Conservation (phyloP, 2,888 invertebrate genomes). For the Pheosia gnoma region DNA sequence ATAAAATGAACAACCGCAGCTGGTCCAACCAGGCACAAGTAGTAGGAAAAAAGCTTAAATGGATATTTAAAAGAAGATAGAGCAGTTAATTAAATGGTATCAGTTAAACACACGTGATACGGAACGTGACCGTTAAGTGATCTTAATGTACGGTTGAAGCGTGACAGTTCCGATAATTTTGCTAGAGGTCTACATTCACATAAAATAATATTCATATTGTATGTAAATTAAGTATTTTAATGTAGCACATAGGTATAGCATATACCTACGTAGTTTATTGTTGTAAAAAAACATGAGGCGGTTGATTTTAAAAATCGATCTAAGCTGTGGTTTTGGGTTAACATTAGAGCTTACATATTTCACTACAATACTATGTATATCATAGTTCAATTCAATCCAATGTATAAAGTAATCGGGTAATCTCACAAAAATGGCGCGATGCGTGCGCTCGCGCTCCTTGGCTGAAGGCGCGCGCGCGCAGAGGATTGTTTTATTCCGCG, state of each 20-base stretch:
- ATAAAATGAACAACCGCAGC: constrained; percentile 20
- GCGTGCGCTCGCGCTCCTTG: constrained; percentile 33
- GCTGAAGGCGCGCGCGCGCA: constrained; percentile 67
- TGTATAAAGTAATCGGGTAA: constrained; percentile 68
- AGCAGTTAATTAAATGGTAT: constrained; percentile 1
- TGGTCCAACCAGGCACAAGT: background rate
- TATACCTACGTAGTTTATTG: too few species aligned
- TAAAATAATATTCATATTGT: too few species aligned
- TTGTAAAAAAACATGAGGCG: too few species aligned
- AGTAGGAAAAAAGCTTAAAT: background rate
- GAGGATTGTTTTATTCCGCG: constrained; percentile 67
- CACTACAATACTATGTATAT: background rate
- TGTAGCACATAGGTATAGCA: too few species aligned
- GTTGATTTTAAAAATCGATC: too few species aligned
- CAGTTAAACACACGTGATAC: background rate
- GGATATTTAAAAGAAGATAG: background rate
- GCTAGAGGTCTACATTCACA: background rate
- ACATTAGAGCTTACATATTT: background rate
- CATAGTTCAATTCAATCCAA: constrained; percentile 56
- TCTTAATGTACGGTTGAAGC: background rate
- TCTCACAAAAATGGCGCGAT: constrained; percentile 57
- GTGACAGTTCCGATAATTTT: background rate
- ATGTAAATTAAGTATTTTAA: too few species aligned
- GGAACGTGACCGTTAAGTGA: background rate
- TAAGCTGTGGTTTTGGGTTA: background rate